Evolutionary conservation across 2,113 vertebrate species (phyloP), one percentile per base, ranked within the genome.

Genomic region (Trematomus loennbergii): DNA sequence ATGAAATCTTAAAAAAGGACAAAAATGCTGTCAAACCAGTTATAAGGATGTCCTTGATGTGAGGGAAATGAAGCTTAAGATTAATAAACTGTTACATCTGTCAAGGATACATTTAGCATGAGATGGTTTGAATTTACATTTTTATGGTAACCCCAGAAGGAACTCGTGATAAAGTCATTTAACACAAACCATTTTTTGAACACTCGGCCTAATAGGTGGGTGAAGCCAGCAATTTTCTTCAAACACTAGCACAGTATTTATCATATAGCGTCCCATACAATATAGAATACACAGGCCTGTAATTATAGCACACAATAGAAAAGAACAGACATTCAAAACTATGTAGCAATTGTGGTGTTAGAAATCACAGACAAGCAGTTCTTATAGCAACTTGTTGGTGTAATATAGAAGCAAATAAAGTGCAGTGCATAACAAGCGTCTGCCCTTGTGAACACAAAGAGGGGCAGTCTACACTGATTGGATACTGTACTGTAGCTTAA

Each of bases 231-330:
- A 74, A 87, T 91, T 89, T 82, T 49, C 88, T 72, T 82, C 78
- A 89, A 90, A 88, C 82, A 67, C 79, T 68, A 68, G 55, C 52
- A 79, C 25, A 62, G 58, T 57, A 80, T 87, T 85, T 83, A 85
- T 81, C 68, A 78, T 87, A 88, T 87, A 82, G 87, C 49, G 5
- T 60, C 57, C 54, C 22, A 65, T 88, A 68, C 55, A 78, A 87
- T 86, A 85, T 64, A 67, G 45, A 60, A 67, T 72, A 81, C 12
- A 53, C 22, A 78, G 73, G 33, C 77, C 81, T 85, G 82, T 92
- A 88, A 92, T 91, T 88, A 89, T 7, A 20, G 75, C 69, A 87
- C 36, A 90, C 89, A 91, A 90, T 91, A 83, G 81, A 81, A 85
- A 89, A 89, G 75, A 79, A 85, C 60, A 85, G 62, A 87, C 75